These are phyloP conservation scores for Zaprionus ornatus DNA, from an alignment of 1,140 invertebrate species.

Conservation along the genomic window DNA sequence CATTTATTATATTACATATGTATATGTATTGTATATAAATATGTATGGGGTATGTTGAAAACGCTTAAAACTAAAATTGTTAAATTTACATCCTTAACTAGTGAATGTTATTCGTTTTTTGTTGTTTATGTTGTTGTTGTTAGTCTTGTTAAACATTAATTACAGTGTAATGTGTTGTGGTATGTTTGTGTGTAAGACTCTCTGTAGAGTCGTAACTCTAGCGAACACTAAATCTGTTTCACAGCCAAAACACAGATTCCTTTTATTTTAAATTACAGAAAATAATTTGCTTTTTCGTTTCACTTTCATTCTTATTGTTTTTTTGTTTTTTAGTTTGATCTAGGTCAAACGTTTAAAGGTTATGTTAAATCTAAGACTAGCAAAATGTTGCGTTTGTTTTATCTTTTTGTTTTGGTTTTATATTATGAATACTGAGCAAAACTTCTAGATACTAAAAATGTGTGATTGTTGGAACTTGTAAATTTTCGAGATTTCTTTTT, in stretches of 20 bases:
- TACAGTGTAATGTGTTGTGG: conserved; percentile 40
- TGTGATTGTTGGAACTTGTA: neutral
- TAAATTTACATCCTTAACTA: conserved; percentile 50
- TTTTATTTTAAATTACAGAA: conserved; percentile 28
- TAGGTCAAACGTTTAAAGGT: neutral
- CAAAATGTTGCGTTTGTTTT: conserved; percentile 36
- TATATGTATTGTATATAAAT: conserved; percentile 49
- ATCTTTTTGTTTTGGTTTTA: conserved; percentile 12
- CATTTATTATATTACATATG: conserved; percentile 60
- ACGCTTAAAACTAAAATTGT: conserved; percentile 61
- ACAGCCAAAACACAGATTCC: conserved; percentile 83
- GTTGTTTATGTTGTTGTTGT: conserved; percentile 25
- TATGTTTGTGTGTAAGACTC: conserved; percentile 3
- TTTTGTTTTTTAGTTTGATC: conserved; percentile 9
- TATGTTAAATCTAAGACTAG: conserved; percentile 54
- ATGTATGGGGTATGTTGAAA: conserved; percentile 43
- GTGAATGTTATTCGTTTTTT: conserved; percentile 14
- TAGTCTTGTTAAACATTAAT: conserved; percentile 66
- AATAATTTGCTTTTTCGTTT: conserved; percentile 33
- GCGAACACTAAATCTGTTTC: conserved; percentile 82
- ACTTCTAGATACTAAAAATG: conserved; percentile 1
- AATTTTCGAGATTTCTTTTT: neutral
- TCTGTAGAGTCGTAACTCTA: conserved; percentile 26
- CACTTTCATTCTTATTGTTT: neutral
- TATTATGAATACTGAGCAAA: conserved; percentile 26